phyloP scores from a whole-genome alignment of 2,888 invertebrate genomes.

The Sylvicola fuscatus region DNA sequence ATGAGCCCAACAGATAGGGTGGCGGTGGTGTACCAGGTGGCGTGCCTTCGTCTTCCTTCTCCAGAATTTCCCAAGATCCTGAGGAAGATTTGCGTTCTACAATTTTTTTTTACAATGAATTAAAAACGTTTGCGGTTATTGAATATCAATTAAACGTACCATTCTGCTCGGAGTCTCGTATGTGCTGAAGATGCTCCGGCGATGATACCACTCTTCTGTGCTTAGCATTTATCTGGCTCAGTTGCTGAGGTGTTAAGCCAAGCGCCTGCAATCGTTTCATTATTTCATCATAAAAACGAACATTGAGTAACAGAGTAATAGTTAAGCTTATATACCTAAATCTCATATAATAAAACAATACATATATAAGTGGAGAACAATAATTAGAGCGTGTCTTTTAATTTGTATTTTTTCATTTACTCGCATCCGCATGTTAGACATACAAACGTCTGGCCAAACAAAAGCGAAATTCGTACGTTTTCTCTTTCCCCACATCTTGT shows the following conservation, averaged over 20 bases:
- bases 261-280: slow-evolving; percentile 14
- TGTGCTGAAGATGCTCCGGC: slow-evolving; percentile 35
- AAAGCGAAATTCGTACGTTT: no score
- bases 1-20: slow-evolving; percentile 36
- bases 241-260: slow-evolving; percentile 20
- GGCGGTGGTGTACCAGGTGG: slow-evolving; percentile 81
- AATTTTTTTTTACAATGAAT: not conserved
- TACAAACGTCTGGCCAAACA: no score
- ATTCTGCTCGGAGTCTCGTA: slow-evolving; percentile 32
- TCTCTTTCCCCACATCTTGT: no score
- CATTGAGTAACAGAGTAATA: no score
- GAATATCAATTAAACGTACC: no score
- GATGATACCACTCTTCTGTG: slow-evolving; percentile 25
- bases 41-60: slow-evolving; percentile 29
- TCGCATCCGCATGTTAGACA: no score
- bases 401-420: no score
- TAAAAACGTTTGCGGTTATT: not conserved
- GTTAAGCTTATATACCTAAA: no score
- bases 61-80: slow-evolving; percentile 24
- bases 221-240: slow-evolving; percentile 12
- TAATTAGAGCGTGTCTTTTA: no score
- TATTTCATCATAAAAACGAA: no score
- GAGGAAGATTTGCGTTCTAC: slow-evolving; percentile 16
- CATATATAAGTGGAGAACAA: no score
- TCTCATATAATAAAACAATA: no score